Evolutionary conservation across 2,113 vertebrate genomes (phyloP).

Genomic region (Gallinago undulata): DNA sequence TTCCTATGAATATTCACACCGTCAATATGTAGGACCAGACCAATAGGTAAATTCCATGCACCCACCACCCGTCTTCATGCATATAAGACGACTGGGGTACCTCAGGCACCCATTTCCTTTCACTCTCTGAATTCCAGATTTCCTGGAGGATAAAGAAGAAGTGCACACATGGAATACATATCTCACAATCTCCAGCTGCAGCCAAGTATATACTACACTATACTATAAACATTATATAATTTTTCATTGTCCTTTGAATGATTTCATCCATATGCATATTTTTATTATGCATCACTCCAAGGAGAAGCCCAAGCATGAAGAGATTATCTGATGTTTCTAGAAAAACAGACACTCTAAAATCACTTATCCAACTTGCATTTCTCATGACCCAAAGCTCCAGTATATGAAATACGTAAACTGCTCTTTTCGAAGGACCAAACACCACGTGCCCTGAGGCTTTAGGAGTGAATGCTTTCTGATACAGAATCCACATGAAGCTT

Average conservation of each 20-base stretch:
- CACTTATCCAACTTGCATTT: neutral
- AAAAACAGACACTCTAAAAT: neutral
- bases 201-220: neutral
- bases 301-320: neutral
- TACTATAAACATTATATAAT: neutral
- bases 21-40: neutral
- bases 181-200: neutral
- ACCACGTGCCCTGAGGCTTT: neutral
- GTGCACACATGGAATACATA: neutral
- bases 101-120: neutral
- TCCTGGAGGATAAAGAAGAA: neutral
- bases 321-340: neutral
- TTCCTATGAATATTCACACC: neutral
- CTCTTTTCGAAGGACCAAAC: neutral
- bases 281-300: neutral
- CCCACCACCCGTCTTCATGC: neutral
- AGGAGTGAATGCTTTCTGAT: neutral
- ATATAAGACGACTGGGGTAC: neutral
- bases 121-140: neutral
- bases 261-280: neutral
- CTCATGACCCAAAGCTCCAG: neutral
- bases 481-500: neutral
- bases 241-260: neutral
- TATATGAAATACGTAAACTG: neutral
- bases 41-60: fast-evolving